Evolutionary conservation across 1,140 invertebrate species (phyloP).

Genomic region (Pararge aegeria): DNA sequence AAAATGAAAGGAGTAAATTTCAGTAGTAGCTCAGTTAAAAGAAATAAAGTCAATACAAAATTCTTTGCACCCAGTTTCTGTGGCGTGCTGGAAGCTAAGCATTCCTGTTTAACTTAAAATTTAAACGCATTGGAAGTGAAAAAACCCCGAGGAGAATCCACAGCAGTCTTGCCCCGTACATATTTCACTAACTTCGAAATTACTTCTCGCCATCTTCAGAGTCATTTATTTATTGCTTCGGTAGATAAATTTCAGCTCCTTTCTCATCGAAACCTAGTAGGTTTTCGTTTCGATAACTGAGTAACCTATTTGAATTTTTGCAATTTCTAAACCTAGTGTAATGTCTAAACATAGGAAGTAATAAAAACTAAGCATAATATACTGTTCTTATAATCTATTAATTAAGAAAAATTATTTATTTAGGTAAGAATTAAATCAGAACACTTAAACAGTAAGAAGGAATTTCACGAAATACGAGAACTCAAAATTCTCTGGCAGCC

Average conservation of each 20-base stretch:
- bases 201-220: slow-evolving; percentile 20
- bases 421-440: too few species aligned
- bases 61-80: slow-evolving; percentile 42
- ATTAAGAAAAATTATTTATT: too few species aligned
- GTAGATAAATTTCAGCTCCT: slow-evolving; percentile 1
- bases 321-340: too few species aligned
- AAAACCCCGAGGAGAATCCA: slow-evolving; percentile 22
- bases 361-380: too few species aligned
- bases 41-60: slow-evolving; percentile 50
- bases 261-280: not conserved
- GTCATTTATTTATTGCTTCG: slow-evolving; percentile 20
- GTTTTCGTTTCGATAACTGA: too few species aligned
- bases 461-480: not conserved
- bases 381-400: too few species aligned
- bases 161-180: slow-evolving; percentile 24
- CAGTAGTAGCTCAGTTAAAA: slow-evolving; percentile 27
- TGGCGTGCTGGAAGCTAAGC: slow-evolving; percentile 40
- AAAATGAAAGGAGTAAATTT: slow-evolving; percentile 20
- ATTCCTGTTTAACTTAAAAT: slow-evolving; percentile 48
- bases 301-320: too few species aligned
- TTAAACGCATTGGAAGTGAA: slow-evolving; percentile 30
- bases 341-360: too few species aligned
- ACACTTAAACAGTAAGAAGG: not conserved
- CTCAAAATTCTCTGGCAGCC: not conserved
- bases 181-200: slow-evolving; percentile 32